Evolutionary conservation across 1,140 invertebrate genomes (phyloP), one percentile per base, ranked within the genome.

Genomic region (Drosophila sulfurigaster): DNA sequence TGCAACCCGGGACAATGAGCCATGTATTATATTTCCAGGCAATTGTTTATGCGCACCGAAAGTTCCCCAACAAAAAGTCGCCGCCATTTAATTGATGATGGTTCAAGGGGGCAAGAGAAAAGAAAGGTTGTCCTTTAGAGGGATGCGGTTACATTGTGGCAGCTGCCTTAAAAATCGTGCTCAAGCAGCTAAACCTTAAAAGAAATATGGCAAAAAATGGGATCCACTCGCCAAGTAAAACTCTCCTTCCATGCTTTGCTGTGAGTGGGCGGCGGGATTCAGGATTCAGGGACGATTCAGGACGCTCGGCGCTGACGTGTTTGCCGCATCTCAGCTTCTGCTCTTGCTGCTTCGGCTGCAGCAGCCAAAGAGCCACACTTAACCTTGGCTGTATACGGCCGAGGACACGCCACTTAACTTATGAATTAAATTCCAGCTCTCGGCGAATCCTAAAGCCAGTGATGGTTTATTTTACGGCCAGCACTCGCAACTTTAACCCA

Each of bases 351-450:
- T 25, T 4, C 45, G 10, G 57, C 67, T 20, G 49, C 57, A 11
- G 71, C 11, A 30, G 78, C 78, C 54, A 59, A 35, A 30, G 35
- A 66, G 67, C 82, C 67, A 66, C 81, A 81, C 85, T 88, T 88
- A 88, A 88, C 85, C 85, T 88, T 88, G 85, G 85, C 80, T 89
- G 69, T 81, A 76, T 71, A 83, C 78, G 75, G 66, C 75, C 85
- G 85, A 88, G 85, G 85, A 89, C 80, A 88, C 85, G 78, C 70
- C 81, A 81, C 85, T 88, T 79, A 74, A 88, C 85, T 79, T 83
- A 88, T 88, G 85, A 88, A 89, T 88, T 88, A 83, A 88, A 83
- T 83, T 81, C 85, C 85, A 76, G 67, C 64, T 71, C 83, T 81
- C 70, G 56, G 77, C 67, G 67, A 86, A 56, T 76, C 54, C 82